Percentiles rank a stretch among this genome's conserved stretches.
Conservation (phyloP, 2,113 vertebrate genomes). For the Thamnaconus septentrionalis region DNA sequence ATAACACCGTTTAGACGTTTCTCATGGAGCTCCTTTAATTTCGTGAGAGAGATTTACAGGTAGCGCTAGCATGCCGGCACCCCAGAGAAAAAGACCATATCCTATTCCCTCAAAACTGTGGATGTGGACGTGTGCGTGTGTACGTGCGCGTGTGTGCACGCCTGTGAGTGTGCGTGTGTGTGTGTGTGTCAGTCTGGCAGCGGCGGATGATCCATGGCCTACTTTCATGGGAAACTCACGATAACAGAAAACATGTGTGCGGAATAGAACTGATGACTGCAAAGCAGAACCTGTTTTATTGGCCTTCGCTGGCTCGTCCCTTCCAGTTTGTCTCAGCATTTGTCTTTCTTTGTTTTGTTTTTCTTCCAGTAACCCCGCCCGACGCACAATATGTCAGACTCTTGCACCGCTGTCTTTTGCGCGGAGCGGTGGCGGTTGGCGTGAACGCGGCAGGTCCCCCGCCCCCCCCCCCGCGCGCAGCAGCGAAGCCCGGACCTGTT, state of each 20-base stretch:
- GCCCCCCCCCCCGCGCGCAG: conserved; percentile 37
- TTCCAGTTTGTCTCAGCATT: conserved; percentile 6
- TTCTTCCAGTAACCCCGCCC: neutral
- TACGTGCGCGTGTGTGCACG: conserved; percentile 23
- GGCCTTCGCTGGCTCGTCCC: neutral
- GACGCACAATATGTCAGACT: neutral
- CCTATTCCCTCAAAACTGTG: neutral
- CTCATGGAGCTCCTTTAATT: too few relatives aligned
- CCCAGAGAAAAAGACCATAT: conserved; percentile 7
- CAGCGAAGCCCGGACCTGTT: conserved; percentile 18
- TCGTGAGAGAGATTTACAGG: too few relatives aligned
- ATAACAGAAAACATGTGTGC: conserved; percentile 41
- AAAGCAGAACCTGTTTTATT: conserved; percentile 18
- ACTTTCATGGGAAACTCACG: conserved; percentile 36
- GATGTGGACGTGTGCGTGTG: conserved; percentile 8
- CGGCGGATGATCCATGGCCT: conserved; percentile 36
- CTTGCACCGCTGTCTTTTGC: conserved; percentile 13
- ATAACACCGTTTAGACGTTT: neutral
- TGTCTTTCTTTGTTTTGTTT: conserved; percentile 13
- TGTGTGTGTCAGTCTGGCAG: neutral
- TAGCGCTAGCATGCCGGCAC: conserved; percentile 1
- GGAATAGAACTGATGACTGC: conserved; percentile 6
- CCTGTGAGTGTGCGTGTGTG: conserved; percentile 3
- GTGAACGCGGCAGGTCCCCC: too few relatives aligned
- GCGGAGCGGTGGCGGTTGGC: too few relatives aligned